Base-by-base conservation (phyloP, 2,888 invertebrate genomes). In the Aphodius sticticus region DNA sequence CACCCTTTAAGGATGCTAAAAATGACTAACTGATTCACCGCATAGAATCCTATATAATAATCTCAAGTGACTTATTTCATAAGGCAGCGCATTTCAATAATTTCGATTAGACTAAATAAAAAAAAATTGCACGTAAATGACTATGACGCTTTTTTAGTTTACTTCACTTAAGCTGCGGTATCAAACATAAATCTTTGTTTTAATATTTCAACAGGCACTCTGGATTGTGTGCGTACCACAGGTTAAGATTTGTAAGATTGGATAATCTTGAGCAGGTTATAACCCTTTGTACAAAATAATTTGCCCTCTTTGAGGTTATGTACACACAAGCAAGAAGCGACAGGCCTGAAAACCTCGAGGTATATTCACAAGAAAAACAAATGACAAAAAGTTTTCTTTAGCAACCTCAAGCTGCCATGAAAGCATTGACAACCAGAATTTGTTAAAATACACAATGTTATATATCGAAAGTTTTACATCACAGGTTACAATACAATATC, bases 81-180 rank as follows among this genome's bases (percentile, higher is more conserved):
- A 82, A 84, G 84, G 82, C 83, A 82, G 82, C 82, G 37, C 79
- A 82, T 80, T 81, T 78, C 76, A 78, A 77, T 78, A 77, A 78
- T 81, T 79, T 53, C 53, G 53, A 53, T 53, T 53, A 53, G 53
- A 12, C 53, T 53, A 78, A 81, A 81, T 69, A 79, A 83, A 82
- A 83, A 83, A 83, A 83, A 84, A 87, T 87, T 87, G 86, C 87
- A 87, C 87, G 84, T 83, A 80, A 85, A 86, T 86, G 86, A 87
- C 87, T 87, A 86, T 83, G 81, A 84, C 81, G 83, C 81, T 77
- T 78, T 77, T 80, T 81, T 84, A 83, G 79, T 79, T 79, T 81
- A 81, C 81, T 82, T 82, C 82, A 81, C 78, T 80, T 77, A 80
- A 83, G 82, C 81, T 82, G 80, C 76, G 74, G 72, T 35, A 80